phyloP scores from a whole-genome alignment of 2,113 vertebrate genomes.

The Microcebus tavaratra region DNA sequence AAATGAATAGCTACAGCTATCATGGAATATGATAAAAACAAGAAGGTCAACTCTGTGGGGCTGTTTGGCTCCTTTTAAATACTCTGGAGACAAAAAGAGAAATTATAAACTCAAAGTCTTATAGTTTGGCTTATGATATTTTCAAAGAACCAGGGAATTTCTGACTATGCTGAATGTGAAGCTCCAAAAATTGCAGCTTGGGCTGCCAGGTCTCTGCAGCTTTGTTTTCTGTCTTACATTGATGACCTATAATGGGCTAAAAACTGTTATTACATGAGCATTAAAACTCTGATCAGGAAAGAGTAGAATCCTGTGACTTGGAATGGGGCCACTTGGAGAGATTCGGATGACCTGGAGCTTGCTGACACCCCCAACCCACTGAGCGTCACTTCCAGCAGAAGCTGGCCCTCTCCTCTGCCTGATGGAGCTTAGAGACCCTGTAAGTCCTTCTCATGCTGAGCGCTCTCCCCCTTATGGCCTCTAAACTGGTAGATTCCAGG shows the following conservation, averaged over 20 bases:
- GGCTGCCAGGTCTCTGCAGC: background rate
- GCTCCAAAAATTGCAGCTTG: fast-evolving
- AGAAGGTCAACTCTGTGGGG: background rate
- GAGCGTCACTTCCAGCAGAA: background rate
- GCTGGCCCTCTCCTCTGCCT: no score
- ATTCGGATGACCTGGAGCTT: background rate
- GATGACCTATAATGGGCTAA: background rate
- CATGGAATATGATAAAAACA: background rate
- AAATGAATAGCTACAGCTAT: background rate
- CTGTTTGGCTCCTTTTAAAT: background rate
- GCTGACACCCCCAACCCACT: background rate
- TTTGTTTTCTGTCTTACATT: fast-evolving
- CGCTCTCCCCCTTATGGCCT: fast-evolving
- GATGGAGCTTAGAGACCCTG: background rate
- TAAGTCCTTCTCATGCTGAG: background rate
- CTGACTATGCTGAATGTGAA: background rate
- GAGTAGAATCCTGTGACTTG: background rate
- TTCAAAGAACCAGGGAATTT: background rate
- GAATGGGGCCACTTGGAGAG: background rate
- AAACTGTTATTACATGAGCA: fast-evolving
- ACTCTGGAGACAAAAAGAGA: background rate
- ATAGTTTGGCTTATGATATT: background rate
- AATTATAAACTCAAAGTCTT: background rate
- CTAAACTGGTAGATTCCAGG: background rate
- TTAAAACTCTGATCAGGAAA: no score